Conservation (phyloP, 2,113 vertebrate genomes). For the Benthochromis sp. region DNA sequence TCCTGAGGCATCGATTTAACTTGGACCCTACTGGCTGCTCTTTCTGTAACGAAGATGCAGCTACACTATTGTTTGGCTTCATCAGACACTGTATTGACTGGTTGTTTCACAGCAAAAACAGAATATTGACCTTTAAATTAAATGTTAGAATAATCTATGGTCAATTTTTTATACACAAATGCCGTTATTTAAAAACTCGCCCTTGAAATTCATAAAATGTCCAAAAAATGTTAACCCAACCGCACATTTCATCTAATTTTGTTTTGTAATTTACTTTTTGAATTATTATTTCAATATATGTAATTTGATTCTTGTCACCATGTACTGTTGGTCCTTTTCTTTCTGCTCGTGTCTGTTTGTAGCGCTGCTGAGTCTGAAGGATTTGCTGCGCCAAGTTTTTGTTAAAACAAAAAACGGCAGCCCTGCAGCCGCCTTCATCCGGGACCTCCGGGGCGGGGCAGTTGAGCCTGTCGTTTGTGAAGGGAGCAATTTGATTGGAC, state of each 20-base stretch:
- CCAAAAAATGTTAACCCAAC: neutral
- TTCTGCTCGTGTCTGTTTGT: accelerated
- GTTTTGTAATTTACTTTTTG: neutral
- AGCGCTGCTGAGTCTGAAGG: neutral
- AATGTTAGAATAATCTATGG: neutral
- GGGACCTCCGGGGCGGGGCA: neutral
- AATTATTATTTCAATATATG: accelerated
- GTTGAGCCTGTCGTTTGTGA: neutral
- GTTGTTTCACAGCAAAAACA: neutral
- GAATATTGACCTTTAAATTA: neutral
- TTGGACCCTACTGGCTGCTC: neutral
- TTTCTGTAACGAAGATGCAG: neutral
- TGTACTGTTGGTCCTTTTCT: neutral
- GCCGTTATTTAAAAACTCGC: neutral
- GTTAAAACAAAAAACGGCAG: neutral
- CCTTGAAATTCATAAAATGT: neutral
- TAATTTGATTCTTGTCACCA: accelerated
- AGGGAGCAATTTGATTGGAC: neutral
- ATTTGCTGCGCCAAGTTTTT: accelerated
- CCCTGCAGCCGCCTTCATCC: neutral
- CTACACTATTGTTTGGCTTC: neutral
- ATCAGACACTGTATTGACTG: neutral
- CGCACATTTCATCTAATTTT: neutral
- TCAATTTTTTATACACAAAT: neutral
- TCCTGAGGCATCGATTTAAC: too few relatives aligned